Evolutionary conservation across 2,888 invertebrate species (phyloP), one percentile per base, ranked within the genome.

Genomic region (Drosophila antonietae): DNA sequence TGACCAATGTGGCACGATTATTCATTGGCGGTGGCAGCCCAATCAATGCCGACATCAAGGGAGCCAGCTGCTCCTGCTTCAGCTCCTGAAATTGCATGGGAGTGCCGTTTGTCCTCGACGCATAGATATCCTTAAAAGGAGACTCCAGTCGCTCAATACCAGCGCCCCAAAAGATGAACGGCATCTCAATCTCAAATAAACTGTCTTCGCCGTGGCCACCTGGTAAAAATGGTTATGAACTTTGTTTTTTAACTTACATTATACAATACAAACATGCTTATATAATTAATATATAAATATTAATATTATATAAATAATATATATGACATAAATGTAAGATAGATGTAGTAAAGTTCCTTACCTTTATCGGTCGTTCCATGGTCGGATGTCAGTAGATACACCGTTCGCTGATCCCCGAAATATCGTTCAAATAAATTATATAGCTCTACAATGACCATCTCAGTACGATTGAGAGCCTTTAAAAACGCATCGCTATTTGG

Each of bases 301-400:
- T n/a, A n/a, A n/a, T n/a, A n/a, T n/a, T n/a, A n/a, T 0, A 28
- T 28, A 28, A 2, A 20, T 20, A 20, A 20, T 23, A 28, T 28
- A 28, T 28, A 28, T 6, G 28, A 28, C 28, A 28, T 28, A 4
- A 1, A 28, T 28, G 28, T 5, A 6, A 28, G 28, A 28, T 28
- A 28, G 28, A 28, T 28, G 28, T 6, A 28, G 6, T 6, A 28
- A 28, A 28, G 28, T 6, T 6, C 5, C 28, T 71, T 56, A 92
- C 99, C 99, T 97, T 98, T 97, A 93, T 98, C 96, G 20, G 98
- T 99, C 98, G 99, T 99, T 67, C 99, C 99, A 94, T 99, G 99
- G 93, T 99, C 99, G 5, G 99, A 95, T 8, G 99, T 98, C 92
- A 99, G 96, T 46, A 99, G 91, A 92, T 96, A 99, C 1, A 97